Percentiles rank a stretch among this genome's conserved stretches.
Evolutionary conservation across 2,113 vertebrate genomes (phyloP).

Genomic region (Corvus cornix): DNA sequence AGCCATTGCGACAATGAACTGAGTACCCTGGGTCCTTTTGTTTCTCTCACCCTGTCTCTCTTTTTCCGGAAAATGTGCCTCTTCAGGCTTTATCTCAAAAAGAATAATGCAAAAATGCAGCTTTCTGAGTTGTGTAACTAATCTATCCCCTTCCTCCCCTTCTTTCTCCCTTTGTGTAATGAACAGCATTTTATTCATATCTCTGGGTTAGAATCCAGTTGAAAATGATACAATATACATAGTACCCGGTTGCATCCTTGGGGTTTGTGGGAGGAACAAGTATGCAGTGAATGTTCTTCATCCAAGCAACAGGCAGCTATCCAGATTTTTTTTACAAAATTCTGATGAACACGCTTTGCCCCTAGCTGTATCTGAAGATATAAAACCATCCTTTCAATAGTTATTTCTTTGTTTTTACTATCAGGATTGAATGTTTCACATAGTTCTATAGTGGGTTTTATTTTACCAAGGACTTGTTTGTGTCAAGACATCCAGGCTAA

Average conservation of each 20-base stretch:
- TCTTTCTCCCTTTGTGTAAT: conserved; percentile 30
- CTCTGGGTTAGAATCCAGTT: conserved; percentile 43
- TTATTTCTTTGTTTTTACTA: conserved; percentile 48
- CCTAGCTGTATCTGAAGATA: conserved; percentile 33
- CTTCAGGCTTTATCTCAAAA: conserved; percentile 9
- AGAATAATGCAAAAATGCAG: conserved; percentile 4
- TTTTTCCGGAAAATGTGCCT: neutral
- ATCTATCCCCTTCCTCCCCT: neutral
- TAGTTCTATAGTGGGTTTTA: neutral
- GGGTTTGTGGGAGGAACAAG: conserved; percentile 57
- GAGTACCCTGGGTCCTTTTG: neutral
- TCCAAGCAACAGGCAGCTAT: conserved; percentile 31
- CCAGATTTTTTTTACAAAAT: conserved; percentile 50
- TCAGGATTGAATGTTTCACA: conserved; percentile 13
- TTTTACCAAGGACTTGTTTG: neutral
- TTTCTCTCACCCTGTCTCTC: neutral
- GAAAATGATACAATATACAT: conserved; percentile 47
- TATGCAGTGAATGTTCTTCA: conserved; percentile 49
- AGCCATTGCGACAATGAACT: neutral
- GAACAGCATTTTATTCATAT: conserved; percentile 58
- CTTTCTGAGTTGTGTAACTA: conserved; percentile 40
- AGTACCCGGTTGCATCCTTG: conserved; percentile 50
- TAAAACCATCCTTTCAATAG: conserved; percentile 44
- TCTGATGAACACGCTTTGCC: conserved; percentile 25
- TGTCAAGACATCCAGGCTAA: neutral